Base-by-base conservation (phyloP, 2,888 invertebrate species). In the Steinernema carpocapsae region DNA sequence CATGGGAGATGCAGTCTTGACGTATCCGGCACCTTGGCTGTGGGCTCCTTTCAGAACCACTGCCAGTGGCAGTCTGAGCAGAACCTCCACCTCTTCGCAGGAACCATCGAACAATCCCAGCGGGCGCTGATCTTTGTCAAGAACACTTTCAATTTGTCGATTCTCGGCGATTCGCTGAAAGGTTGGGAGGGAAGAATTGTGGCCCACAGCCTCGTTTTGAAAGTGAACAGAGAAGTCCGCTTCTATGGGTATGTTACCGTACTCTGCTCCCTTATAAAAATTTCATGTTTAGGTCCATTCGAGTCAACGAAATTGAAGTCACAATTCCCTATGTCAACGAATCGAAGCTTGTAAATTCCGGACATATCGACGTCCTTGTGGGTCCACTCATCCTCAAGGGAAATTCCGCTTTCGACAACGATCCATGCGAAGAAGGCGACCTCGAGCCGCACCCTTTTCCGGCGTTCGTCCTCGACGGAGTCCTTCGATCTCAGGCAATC, bases 281-380 rank as follows among this genome's bases (percentile, higher is more conserved):
- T 29, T 1, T 64, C 3, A 17, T 14, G 24, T 64, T 77, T 48
- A 80, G 79, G 0, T 73, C 77, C n/a, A 73, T 82, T 12, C 72
- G 80, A 12, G 80, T 79, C 14, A 82, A 82, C 56, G 80, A 81
- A 24, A 76, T 78, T 46, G 78, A 82, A 43, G 72, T 82, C 0
- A 71, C 75, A 0, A 59, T 79, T 12, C 80, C 82, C 7, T 81
- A 81, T 46, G 72, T 76, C 3, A 74, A 56, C 7, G 76, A 81
- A 22, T 81, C 80, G 1, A 72, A 75, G 10, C 71, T 81, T 22
- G 74, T 73, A 12, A 45, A 56, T 0, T 76, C 75, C 32, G 82
- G 82, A 46, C 80, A 81, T 45, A 74, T 72, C n/a, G 80, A 82
- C 43, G 76, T 82, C 45, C 77, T 82, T 0, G 78, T 78, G 3